Base-by-base conservation (phyloP, 2,797 vertebrate genomes). In the Falco concolor region DNA sequence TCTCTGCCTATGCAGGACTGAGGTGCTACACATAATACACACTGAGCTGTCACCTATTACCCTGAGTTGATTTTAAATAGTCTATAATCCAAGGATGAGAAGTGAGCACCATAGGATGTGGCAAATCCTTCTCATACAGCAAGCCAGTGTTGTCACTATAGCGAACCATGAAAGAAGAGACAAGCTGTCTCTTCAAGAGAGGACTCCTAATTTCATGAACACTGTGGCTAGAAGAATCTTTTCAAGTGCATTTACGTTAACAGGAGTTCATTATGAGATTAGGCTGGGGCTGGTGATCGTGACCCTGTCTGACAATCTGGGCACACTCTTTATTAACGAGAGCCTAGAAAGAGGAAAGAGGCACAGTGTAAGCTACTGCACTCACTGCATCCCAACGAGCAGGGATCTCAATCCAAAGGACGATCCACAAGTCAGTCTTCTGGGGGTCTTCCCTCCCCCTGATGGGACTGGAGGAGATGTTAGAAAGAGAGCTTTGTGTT, bases 241-340 rank as follows among this genome's bases (percentile, higher is more conserved):
- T 82, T 40, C 0, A 2, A 91, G 49, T 68, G 32, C 75, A 75
- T 90, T 92, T 92, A 82, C 45, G 87, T 94, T 94, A 94, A 45
- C 16, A 79, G 81, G 81, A 95, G 87, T 93, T 97, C 96, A 97
- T 96, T 94, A 94, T 93, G 65, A 90, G 90, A 95, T 92, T 95
- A 95, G 64, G 32, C 81, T 92, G 69, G 65, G 47, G 13, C 76
- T 86, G 61, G 20, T 73, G 82, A 91, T 85, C 82, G 40, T 81
- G 73, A 89, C 76, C 69, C 52, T 4, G 3, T 69, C 79, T 72
- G 68, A 92, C 82, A 84, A 76, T 89, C 57, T 81, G 73, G 73
- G 50, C 68, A 50, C 40, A 24, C 38, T 82, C 78, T 74, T 87
- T 60, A 75, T 80, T 75, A 72, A 49, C 2, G 5, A 60, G 44